Percentiles rank a stretch among this genome's conserved stretches.
Evolutionary conservation across 2,888 invertebrate species (phyloP).

Genomic region (Dryocosmus kuriphilus): DNA sequence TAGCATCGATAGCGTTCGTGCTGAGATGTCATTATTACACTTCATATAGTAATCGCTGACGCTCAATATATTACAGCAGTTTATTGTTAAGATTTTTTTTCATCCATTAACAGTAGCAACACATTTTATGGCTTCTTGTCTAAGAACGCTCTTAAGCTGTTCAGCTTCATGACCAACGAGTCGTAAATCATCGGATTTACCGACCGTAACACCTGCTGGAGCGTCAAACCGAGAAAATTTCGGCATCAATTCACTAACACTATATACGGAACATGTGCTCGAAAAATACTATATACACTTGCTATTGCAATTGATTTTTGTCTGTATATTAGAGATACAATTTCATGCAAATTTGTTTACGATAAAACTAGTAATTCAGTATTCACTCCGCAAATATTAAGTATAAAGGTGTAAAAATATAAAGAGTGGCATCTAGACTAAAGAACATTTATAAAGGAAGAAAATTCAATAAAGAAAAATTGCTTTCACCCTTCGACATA

Average conservation of each 20-base stretch:
- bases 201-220: conserved; percentile 1
- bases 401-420: too few relatives aligned
- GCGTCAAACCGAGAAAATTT: conserved; percentile 1
- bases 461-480: too few relatives aligned
- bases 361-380: neutral
- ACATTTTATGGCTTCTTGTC: neutral
- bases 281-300: neutral
- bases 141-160: neutral
- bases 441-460: too few relatives aligned
- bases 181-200: conserved; percentile 7
- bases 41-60: too few relatives aligned
- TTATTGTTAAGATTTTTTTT: neutral
- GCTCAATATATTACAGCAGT: neutral
- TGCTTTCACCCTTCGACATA: too few relatives aligned
- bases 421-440: too few relatives aligned
- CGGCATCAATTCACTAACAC: too few relatives aligned
- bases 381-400: neutral
- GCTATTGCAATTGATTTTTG: too few relatives aligned
- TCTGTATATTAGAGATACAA: too few relatives aligned
- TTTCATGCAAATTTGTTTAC: neutral
- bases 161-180: neutral
- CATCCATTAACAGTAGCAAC: neutral
- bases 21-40: too few relatives aligned
- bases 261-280: neutral
- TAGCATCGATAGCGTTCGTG: too few relatives aligned